Conservation (phyloP, 2,797 vertebrate species). For the Dendrocincla tyrannina region DNA sequence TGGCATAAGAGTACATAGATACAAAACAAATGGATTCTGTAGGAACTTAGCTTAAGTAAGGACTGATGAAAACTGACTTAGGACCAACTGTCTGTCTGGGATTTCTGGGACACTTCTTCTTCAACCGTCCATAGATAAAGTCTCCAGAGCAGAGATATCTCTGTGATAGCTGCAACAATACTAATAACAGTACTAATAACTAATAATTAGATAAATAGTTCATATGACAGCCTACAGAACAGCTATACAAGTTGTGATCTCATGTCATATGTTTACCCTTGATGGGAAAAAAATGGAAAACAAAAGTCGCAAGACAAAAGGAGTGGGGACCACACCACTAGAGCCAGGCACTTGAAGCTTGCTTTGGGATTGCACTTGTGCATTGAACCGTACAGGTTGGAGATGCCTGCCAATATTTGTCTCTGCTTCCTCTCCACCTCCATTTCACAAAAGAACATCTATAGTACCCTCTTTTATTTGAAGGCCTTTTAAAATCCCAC, state of each 20-base stretch:
- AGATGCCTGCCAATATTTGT: neutral
- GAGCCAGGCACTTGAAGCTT: neutral
- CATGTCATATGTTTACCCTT: neutral
- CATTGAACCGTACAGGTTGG: neutral
- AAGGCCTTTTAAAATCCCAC: constrained; percentile 23
- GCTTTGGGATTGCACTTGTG: constrained; percentile 4
- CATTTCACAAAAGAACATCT: neutral
- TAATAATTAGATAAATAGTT: neutral
- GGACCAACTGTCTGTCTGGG: neutral
- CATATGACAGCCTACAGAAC: neutral
- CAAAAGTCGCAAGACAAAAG: neutral
- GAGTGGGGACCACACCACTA: neutral
- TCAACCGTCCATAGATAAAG: neutral
- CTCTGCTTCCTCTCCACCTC: neutral
- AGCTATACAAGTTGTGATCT: neutral
- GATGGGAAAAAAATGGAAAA: neutral
- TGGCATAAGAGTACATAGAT: neutral
- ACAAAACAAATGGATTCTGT: neutral
- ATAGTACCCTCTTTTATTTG: neutral
- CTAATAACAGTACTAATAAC: neutral
- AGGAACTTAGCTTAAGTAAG: neutral
- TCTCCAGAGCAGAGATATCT: neutral
- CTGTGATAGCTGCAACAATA: neutral
- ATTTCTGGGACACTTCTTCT: neutral
- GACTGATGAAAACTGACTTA: neutral